Base-by-base conservation (phyloP, 1,140 invertebrate genomes). In the Chelonus insularis region DNA sequence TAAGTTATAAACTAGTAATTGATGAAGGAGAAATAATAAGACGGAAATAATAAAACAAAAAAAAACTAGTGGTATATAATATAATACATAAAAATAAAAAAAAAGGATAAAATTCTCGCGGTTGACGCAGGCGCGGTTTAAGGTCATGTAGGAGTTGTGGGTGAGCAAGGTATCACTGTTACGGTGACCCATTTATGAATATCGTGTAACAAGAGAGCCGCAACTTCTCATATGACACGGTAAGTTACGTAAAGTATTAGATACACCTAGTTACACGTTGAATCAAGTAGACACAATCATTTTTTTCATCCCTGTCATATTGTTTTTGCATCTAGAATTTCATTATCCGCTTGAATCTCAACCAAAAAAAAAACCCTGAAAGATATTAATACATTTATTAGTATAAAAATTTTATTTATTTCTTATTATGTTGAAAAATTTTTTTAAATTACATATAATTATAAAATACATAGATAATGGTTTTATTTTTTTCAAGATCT, bases 171-270 rank as follows among this genome's bases (percentile, higher is more conserved):
- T 52, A 29, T 29, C 47, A 29, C 9, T 43, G 23, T 32, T 48
- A 34, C 55, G 14, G n/a, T 59, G 63, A 55, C 68, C 68, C 68
- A 73, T 73, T 74, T 73, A 70, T 69, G 60, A 64, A 48, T 66
- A 72, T 73, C 70, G 66, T 69, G 65, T 66, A 66, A 65, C 36
- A 43, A 48, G 63, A 66, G 43, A 47, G 43, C 43, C 29, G 41
- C 54, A 55, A 58, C 55, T 66, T 69, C 62, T 67, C 63, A 67
- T 58, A 59, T 63, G 68, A 60, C 64, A 39, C 25, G 32, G 34
- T 63, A 32, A 21, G 58, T 72, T 72, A 65, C 66, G 67, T 70
- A 72, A 71, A 68, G 60, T 51, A 58, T 47, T 58, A 29, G 43
- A 37, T 58, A 63, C 45, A 62, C 50, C 57, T 63, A 54, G 68